These are phyloP conservation scores for Ceraclea dissimilis DNA, from an alignment of 2,888 invertebrate species.

Conservation along the genomic window DNA sequence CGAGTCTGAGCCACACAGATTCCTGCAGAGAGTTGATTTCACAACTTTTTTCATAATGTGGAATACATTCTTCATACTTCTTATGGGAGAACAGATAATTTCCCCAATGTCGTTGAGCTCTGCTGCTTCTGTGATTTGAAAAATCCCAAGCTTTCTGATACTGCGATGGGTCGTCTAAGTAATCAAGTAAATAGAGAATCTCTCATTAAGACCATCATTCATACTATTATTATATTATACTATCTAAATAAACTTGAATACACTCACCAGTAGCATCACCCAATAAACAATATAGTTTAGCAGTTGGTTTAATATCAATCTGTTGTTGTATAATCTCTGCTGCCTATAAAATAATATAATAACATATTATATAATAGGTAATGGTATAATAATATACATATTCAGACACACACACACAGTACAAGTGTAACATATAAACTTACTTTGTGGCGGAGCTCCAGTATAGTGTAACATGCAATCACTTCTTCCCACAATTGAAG, in stretches of 20 bases:
- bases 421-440: too few species aligned
- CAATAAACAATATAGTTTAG: slow-evolving; percentile 83
- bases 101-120: slow-evolving; percentile 87
- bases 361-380: slow-evolving; percentile 17
- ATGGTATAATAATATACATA: too few species aligned
- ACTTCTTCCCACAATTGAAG: slow-evolving; percentile 88
- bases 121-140: slow-evolving; percentile 70
- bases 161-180: slow-evolving; percentile 60
- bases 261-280: slow-evolving; percentile 65
- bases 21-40: slow-evolving; percentile 85
- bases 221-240: too few species aligned
- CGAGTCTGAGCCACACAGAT: slow-evolving; percentile 77
- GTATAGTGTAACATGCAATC: slow-evolving; percentile 79
- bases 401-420: too few species aligned
- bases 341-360: slow-evolving; percentile 51
- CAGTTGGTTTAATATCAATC: slow-evolving; percentile 68
- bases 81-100: slow-evolving; percentile 66
- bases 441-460: slow-evolving; percentile 79
- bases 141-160: slow-evolving; percentile 91
- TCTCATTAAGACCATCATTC: background rate
- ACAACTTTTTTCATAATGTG: slow-evolving; percentile 73
- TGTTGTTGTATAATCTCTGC: slow-evolving; percentile 82
- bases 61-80: slow-evolving; percentile 69
- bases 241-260: too few species aligned
- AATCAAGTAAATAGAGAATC: slow-evolving; percentile 3